A percentile compares a stretch with the other conserved stretches of the same genome.
Evolutionary conservation across 2,113 vertebrate genomes (phyloP).

Genomic region (Ardeotis arabs): DNA sequence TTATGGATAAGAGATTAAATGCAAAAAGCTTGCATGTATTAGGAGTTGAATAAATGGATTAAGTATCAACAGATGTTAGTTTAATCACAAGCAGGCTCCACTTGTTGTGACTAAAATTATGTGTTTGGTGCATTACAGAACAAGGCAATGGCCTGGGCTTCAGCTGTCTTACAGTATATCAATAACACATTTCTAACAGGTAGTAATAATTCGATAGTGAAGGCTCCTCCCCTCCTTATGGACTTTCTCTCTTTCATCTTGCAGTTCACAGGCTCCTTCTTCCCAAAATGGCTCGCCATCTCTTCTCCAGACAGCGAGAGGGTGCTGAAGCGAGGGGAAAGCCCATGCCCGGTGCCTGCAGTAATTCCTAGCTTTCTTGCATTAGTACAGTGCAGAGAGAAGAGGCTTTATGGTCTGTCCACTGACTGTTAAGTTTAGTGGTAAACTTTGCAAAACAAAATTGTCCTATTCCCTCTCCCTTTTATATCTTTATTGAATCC

Average conservation of each 20-base stretch:
- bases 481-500: background rate
- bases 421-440: background rate
- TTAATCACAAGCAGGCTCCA: slow-evolving; percentile 54
- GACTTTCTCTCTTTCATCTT: background rate
- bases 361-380: background rate
- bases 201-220: background rate
- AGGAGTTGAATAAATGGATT: slow-evolving; percentile 49
- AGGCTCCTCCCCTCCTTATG: background rate
- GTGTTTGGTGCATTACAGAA: slow-evolving; percentile 22
- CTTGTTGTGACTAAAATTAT: slow-evolving; percentile 30
- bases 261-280: background rate
- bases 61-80: slow-evolving; percentile 52
- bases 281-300: background rate
- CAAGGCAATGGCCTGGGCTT: background rate
- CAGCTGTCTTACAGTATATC: background rate
- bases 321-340: background rate
- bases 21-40: slow-evolving; percentile 27
- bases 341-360: background rate
- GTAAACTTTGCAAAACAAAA: background rate
- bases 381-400: background rate
- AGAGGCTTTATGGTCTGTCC: background rate
- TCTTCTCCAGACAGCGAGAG: background rate
- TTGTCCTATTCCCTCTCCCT: background rate
- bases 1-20: slow-evolving; percentile 34
- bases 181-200: background rate